A percentile compares a stretch with the other conserved stretches of the same genome.
Conservation (phyloP, 2,797 vertebrate genomes). For the Chelonia mydas region DNA sequence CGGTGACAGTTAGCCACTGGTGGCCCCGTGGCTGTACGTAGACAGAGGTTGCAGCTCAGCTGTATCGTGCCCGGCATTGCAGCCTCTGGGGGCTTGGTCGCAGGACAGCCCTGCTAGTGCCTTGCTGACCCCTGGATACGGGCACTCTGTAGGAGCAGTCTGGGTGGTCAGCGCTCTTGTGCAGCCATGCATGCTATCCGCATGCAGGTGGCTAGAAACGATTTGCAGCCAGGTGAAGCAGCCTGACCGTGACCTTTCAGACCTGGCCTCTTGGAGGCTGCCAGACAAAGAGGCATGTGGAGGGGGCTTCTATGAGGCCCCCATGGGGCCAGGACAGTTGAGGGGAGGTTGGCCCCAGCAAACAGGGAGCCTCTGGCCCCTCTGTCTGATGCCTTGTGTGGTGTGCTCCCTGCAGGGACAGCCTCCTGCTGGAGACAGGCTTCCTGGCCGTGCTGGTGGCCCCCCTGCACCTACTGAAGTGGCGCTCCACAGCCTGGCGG, state of each 20-base stretch:
- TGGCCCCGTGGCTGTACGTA: neutral
- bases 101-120: no score
- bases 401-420: conserved; percentile 85
- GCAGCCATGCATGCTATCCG: neutral
- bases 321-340: no score
- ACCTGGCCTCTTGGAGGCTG: no score
- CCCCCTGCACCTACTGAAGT: conserved; percentile 81
- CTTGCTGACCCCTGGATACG: no score
- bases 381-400: neutral
- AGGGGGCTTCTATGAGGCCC: no score
- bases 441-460: conserved; percentile 92
- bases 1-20: no score
- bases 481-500: conserved; percentile 27
- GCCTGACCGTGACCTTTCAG: neutral
- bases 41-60: no score
- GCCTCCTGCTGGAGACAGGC: conserved; percentile 90
- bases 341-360: no score
- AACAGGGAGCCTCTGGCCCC: neutral
- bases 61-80: no score
- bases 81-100: no score
- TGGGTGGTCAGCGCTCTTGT: no score
- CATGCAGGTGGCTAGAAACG: neutral
- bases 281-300: no score
- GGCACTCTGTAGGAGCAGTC: neutral
- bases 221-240: neutral